A percentile compares a stretch with the other conserved stretches of the same genome.
Evolutionary conservation across 2,113 vertebrate species (phyloP).

Genomic region (Gymnogyps californianus): DNA sequence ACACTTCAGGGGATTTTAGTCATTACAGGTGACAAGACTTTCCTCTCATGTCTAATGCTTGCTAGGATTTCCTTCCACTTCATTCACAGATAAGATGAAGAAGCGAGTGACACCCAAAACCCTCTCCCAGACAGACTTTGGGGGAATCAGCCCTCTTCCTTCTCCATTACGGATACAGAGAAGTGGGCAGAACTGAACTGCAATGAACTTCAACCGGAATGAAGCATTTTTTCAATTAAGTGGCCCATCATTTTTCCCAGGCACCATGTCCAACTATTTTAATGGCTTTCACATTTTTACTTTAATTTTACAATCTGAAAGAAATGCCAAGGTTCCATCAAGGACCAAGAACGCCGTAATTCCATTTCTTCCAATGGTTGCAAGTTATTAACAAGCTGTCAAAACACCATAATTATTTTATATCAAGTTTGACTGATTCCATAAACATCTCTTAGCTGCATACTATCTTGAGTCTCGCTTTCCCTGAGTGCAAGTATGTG

Average conservation of each 20-base stretch:
- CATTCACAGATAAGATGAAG: conserved; percentile 8
- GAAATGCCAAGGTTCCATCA: conserved; percentile 59
- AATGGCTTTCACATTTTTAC: conserved; percentile 60
- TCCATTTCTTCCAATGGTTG: conserved; percentile 57
- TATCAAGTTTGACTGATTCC: conserved; percentile 56
- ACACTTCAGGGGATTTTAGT: conserved; percentile 70
- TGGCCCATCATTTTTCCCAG: conserved; percentile 37
- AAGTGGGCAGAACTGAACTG: not conserved
- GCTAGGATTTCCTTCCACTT: conserved; percentile 42
- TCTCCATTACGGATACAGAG: not conserved
- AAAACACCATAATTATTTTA: conserved; percentile 71
- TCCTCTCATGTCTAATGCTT: conserved; percentile 32
- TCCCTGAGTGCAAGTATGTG: not conserved
- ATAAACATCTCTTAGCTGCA: conserved; percentile 51
- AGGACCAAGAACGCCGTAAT: conserved; percentile 3
- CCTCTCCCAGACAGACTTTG: not conserved
- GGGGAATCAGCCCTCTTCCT: not conserved
- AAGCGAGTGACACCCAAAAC: not conserved
- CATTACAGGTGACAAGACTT: conserved; percentile 69
- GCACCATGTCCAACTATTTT: conserved; percentile 20
- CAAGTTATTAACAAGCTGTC: conserved; percentile 67
- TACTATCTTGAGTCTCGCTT: not conserved
- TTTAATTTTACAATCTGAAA: conserved; percentile 62
- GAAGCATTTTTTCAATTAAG: conserved; percentile 43
- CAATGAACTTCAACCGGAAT: not conserved